Conservation (phyloP, 2,888 invertebrate species). For the Dascillus cervinus region DNA sequence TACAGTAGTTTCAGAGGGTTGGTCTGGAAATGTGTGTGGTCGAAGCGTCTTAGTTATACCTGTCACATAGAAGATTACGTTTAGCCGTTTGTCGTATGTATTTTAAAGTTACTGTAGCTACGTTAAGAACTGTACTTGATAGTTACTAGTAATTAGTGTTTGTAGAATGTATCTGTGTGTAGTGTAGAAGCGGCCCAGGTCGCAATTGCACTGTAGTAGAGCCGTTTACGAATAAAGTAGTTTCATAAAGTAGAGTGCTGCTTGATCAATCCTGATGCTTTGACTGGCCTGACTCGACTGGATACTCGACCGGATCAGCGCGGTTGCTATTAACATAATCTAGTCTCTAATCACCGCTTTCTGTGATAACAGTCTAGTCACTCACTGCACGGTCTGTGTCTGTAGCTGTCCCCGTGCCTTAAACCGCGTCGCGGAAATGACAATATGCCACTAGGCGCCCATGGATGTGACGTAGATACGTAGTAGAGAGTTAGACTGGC, state of each 20-base stretch:
- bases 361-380: conserved; percentile 42
- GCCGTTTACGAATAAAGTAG: conserved; percentile 50
- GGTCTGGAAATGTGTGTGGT: conserved; percentile 32
- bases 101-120: conserved; percentile 40
- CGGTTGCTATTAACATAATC: conserved; percentile 28
- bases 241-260: conserved; percentile 48
- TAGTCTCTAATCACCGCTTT: conserved; percentile 40
- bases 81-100: conserved; percentile 41
- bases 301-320: conserved; percentile 24
- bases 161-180: conserved; percentile 44
- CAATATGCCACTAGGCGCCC: conserved; percentile 23
- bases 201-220: conserved; percentile 47
- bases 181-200: conserved; percentile 37
- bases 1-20: conserved; percentile 36
- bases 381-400: conserved; percentile 42
- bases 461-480: conserved; percentile 20
- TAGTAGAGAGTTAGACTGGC: conserved; percentile 29
- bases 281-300: conserved; percentile 21
- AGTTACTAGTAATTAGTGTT: conserved; percentile 35
- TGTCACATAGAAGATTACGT: conserved; percentile 33
- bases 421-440: conserved; percentile 30
- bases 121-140: conserved; percentile 37
- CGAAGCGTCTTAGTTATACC: conserved; percentile 14
- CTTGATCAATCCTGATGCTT: conserved; percentile 40
- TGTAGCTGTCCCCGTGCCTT: conserved; percentile 41